Conservation (phyloP, 2,113 vertebrate species). For the Cercopithecus mona region DNA sequence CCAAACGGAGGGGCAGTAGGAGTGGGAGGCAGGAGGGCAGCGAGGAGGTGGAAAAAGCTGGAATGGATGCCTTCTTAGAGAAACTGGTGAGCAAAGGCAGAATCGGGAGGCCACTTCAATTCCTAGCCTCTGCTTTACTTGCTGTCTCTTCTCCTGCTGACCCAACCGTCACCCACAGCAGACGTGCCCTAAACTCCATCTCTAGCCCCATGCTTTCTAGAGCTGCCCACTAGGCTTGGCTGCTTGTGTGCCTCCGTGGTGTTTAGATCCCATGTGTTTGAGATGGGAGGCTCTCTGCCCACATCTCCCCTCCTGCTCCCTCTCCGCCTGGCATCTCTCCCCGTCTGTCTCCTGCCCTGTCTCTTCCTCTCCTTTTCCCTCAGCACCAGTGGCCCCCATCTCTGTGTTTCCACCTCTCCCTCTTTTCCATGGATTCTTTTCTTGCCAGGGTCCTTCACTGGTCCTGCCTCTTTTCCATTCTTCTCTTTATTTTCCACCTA, state of each 20-base stretch:
- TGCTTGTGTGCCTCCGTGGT: too few relatives aligned
- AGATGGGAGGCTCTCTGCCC: not conserved
- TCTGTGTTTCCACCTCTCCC: not conserved
- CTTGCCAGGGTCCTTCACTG: not conserved
- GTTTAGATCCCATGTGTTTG: too few relatives aligned
- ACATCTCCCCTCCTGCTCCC: rapidly evolving
- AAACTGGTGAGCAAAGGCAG: not conserved
- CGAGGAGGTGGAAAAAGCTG: not conserved
- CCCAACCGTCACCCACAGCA: too few relatives aligned
- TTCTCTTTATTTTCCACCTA: not conserved
- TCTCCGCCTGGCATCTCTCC: not conserved
- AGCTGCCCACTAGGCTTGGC: too few relatives aligned
- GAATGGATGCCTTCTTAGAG: not conserved
- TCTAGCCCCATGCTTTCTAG: too few relatives aligned
- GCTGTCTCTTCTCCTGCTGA: too few relatives aligned
- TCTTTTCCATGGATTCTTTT: not conserved
- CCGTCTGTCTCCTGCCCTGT: not conserved
- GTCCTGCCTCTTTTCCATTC: not conserved
- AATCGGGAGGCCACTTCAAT: not conserved
- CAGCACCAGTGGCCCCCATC: not conserved
- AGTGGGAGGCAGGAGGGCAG: not conserved
- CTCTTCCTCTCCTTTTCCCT: not conserved
- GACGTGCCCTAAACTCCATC: too few relatives aligned
- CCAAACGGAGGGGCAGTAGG: not conserved
- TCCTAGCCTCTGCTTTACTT: too few relatives aligned